These are phyloP conservation scores for Clavelina lepadiformis DNA, from an alignment of 23 tunicate species.

Conservation along the genomic window DNA sequence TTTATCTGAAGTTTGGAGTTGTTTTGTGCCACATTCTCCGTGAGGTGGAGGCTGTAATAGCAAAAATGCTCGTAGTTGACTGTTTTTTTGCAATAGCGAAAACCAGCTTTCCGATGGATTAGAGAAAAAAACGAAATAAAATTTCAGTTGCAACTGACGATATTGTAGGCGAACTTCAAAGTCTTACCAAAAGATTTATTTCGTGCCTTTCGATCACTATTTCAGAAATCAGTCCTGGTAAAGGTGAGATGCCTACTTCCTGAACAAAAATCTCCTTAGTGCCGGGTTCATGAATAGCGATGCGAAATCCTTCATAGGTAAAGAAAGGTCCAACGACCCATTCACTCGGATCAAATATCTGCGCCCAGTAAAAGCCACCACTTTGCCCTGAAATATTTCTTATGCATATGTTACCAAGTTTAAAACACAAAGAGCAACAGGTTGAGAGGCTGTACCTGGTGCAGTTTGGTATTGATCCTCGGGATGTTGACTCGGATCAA, in stretches of 20 bases:
- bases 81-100: no score
- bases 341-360: slow-evolving; percentile 3
- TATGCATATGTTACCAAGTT: neutral
- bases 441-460: slow-evolving; percentile 37
- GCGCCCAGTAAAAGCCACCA: slow-evolving; percentile 31
- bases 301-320: slow-evolving; percentile 29
- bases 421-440: neutral
- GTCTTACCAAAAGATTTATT: slow-evolving; percentile 26
- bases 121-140: neutral
- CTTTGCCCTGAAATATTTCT: slow-evolving; percentile 17
- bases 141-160: neutral
- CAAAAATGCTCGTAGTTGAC: no score
- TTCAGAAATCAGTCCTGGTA: slow-evolving; percentile 19
- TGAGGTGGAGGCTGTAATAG: slow-evolving; percentile 57
- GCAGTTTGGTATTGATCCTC: slow-evolving; percentile 23
- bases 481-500: slow-evolving; percentile 39
- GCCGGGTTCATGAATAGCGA: slow-evolving; percentile 34
- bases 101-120: no score
- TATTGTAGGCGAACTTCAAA: neutral
- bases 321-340: slow-evolving; percentile 51
- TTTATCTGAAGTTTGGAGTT: slow-evolving; percentile 15
- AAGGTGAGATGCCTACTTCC: slow-evolving; percentile 15
- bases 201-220: slow-evolving; percentile 18
- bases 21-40: slow-evolving; percentile 47
- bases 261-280: neutral